Conservation (phyloP, 2,888 invertebrate species). For the Pandemis heparana region DNA sequence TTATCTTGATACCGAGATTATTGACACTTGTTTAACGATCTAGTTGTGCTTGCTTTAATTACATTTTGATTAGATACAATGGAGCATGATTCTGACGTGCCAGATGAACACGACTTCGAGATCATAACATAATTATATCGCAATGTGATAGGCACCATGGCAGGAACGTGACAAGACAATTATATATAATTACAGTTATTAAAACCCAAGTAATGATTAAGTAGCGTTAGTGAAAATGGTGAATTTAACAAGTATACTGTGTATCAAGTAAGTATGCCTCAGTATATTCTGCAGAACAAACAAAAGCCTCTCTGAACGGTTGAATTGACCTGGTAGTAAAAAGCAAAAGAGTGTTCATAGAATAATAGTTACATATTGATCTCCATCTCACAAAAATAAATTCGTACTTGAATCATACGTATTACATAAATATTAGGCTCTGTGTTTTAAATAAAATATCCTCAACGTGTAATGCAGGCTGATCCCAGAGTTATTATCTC, state of each 20-base stretch:
- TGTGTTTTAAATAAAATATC: too few relatives aligned
- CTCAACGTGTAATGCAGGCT: too few relatives aligned
- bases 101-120: constrained; percentile 44
- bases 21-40: constrained; percentile 25
- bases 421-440: too few relatives aligned
- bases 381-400: too few relatives aligned
- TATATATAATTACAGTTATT: constrained; percentile 35
- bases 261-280: constrained; percentile 57
- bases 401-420: too few relatives aligned
- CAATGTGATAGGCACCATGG: neutral
- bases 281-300: neutral
- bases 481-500: too few relatives aligned
- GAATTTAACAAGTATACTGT: constrained; percentile 56
- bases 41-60: constrained; percentile 49
- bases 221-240: constrained; percentile 55
- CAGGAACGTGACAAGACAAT: constrained; percentile 14
- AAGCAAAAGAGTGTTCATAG: too few relatives aligned
- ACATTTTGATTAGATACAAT: constrained; percentile 62
- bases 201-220: neutral
- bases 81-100: constrained; percentile 44
- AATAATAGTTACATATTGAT: too few relatives aligned
- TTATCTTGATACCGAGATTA: neutral
- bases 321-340: neutral
- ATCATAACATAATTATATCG: constrained; percentile 47
- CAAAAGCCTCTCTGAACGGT: neutral